Evolutionary conservation across 2,113 vertebrate genomes (phyloP).

Genomic region (Sinocyclocheilus anophthalmus): DNA sequence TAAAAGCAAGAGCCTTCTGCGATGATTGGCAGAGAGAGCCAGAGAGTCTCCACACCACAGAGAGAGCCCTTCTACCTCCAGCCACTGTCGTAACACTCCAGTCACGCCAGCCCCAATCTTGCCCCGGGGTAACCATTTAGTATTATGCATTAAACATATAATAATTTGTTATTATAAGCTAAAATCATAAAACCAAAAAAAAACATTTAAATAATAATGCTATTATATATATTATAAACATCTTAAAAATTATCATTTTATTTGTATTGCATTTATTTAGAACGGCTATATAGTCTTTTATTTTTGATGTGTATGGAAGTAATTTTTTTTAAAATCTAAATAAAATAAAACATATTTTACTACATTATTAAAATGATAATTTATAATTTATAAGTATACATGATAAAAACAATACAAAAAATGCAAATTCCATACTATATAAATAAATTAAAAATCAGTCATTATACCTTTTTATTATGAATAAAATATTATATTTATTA

Average conservation of each 20-base stretch:
- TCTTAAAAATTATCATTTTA: too few relatives aligned
- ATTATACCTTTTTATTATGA: too few relatives aligned
- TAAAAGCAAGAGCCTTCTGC: slow-evolving; percentile 93
- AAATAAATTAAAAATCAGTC: too few relatives aligned
- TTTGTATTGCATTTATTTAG: background rate
- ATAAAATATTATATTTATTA: background rate
- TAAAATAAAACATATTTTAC: too few relatives aligned
- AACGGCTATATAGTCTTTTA: background rate
- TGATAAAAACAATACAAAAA: too few relatives aligned
- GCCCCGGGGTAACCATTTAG: slow-evolving; percentile 81
- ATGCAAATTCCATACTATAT: too few relatives aligned
- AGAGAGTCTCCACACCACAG: slow-evolving; percentile 89
- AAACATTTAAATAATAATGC: background rate
- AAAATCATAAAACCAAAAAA: background rate
- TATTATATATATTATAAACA: too few relatives aligned
- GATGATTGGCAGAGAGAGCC: slow-evolving; percentile 93
- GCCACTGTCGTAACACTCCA: slow-evolving; percentile 92
- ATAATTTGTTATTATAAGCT: background rate
- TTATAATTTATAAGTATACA: too few relatives aligned
- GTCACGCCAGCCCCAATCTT: slow-evolving; percentile 93
- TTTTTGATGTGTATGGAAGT: too few relatives aligned
- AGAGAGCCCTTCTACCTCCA: slow-evolving; percentile 93
- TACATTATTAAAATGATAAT: too few relatives aligned
- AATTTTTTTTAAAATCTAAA: too few relatives aligned
- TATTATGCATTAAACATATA: background rate